Evolutionary conservation across 2,888 invertebrate genomes (phyloP).

Genomic region (Chrysolina haemoptera): DNA sequence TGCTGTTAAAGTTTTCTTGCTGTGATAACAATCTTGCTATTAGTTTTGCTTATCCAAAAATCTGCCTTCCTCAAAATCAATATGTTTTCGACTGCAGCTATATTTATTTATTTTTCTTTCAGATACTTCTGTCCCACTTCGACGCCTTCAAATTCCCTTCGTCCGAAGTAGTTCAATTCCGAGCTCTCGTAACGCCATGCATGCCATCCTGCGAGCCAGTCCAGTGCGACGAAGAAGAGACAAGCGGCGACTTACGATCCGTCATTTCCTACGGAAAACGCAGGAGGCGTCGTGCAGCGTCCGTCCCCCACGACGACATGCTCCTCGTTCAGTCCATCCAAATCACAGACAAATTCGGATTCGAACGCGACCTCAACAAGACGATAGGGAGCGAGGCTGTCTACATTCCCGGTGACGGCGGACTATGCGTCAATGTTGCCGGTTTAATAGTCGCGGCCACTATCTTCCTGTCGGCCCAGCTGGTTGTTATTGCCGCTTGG

Average conservation of each 20-base stretch:
- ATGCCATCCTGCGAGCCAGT: conserved; percentile 95
- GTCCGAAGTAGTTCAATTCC: conserved; percentile 94
- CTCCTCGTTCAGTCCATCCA: conserved; percentile 92
- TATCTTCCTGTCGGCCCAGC: conserved; percentile 88
- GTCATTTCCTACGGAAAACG: conserved; percentile 88
- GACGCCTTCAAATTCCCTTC: conserved; percentile 98
- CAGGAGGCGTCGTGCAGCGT: conserved; percentile 77
- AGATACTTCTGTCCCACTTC: conserved; percentile 90
- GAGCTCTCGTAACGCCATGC: conserved; percentile 94
- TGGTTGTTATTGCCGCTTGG: conserved; percentile 90
- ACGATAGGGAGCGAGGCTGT: conserved; percentile 78
- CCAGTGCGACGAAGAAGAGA: conserved; percentile 88
- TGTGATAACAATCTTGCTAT: too few relatives aligned
- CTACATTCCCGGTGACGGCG: conserved; percentile 77
- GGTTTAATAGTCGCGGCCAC: conserved; percentile 89
- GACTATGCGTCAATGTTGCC: conserved; percentile 82
- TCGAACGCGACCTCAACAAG: conserved; percentile 78
- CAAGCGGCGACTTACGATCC: conserved; percentile 86
- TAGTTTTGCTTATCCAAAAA: too few relatives aligned
- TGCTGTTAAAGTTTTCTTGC: too few relatives aligned
- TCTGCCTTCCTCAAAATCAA: too few relatives aligned
- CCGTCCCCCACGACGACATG: conserved; percentile 78
- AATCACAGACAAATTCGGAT: conserved; percentile 93
- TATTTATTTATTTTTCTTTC: conserved; percentile 60
- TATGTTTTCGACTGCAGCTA: too few relatives aligned